Conservation (phyloP, 1,140 invertebrate species). For the Helicoverpa armigera region DNA sequence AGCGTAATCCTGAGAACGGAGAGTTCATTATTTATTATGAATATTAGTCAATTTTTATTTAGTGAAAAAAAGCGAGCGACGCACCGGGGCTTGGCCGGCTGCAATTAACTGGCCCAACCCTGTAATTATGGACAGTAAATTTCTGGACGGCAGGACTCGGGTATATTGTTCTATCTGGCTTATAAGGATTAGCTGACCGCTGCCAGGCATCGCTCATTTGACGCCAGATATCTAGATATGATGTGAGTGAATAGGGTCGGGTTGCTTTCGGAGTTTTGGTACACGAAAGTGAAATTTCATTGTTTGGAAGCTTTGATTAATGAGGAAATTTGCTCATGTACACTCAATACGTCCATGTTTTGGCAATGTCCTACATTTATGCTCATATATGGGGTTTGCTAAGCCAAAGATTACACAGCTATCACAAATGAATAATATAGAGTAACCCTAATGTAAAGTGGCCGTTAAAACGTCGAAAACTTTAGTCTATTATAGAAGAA, state of each 20-base stretch:
- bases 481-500: conserved; percentile 53
- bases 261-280: conserved; percentile 9
- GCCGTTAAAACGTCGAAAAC: conserved; percentile 65
- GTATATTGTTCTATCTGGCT: conserved; percentile 81
- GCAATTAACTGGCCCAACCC: conserved; percentile 86
- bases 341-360: neutral
- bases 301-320: too few species aligned
- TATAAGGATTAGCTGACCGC: conserved; percentile 70
- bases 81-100: conserved; percentile 69
- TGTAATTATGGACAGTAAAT: conserved; percentile 87
- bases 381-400: neutral
- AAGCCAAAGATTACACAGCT: conserved; percentile 61
- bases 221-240: conserved; percentile 43
- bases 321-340: too few species aligned
- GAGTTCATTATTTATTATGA: conserved; percentile 86
- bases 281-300: too few species aligned
- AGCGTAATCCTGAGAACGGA: conserved; percentile 71
- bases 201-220: conserved; percentile 51
- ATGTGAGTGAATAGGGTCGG: conserved; percentile 7
- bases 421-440: conserved; percentile 60
- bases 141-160: conserved; percentile 78
- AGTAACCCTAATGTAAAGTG: conserved; percentile 56
- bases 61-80: conserved; percentile 82
- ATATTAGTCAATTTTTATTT: conserved; percentile 87
- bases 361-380: neutral